These are phyloP conservation scores for Rhizomys pruinosus DNA, from an alignment of 2,113 vertebrate genomes.

Conservation along the genomic window DNA sequence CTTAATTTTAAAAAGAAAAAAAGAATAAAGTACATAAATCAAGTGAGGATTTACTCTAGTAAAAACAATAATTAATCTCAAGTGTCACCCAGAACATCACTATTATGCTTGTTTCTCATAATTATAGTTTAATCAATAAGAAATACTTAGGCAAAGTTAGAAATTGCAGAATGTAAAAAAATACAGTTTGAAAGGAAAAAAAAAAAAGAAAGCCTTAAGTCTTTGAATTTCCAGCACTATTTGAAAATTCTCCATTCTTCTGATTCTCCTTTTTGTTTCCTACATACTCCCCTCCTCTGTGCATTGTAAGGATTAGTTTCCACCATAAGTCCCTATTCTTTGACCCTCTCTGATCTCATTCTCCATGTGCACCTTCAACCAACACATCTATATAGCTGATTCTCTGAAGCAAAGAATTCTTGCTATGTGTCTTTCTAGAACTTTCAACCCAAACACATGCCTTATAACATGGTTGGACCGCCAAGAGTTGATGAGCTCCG, in stretches of 20 bases:
- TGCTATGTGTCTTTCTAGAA: background rate
- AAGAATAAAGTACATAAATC: background rate
- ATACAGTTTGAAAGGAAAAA: too few relatives aligned
- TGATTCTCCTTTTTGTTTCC: background rate
- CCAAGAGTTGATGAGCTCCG: background rate
- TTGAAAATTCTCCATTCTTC: background rate
- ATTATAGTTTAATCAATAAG: background rate
- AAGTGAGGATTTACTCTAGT: background rate
- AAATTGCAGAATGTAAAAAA: background rate
- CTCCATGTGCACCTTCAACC: background rate
- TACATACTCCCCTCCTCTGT: background rate
- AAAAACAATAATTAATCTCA: background rate
- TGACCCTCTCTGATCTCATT: background rate
- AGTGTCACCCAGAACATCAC: background rate
- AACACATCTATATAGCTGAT: background rate
- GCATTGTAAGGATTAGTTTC: background rate
- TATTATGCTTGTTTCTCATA: background rate
- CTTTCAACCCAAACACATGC: background rate
- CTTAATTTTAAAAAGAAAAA: too few relatives aligned
- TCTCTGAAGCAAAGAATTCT: background rate
- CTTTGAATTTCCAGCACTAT: background rate
- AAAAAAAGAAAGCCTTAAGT: background rate
- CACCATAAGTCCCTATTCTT: background rate
- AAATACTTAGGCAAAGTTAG: background rate
- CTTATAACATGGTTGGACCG: background rate